Conservation (phyloP, 2,797 vertebrate genomes). For the Poliocrania exsul region DNA sequence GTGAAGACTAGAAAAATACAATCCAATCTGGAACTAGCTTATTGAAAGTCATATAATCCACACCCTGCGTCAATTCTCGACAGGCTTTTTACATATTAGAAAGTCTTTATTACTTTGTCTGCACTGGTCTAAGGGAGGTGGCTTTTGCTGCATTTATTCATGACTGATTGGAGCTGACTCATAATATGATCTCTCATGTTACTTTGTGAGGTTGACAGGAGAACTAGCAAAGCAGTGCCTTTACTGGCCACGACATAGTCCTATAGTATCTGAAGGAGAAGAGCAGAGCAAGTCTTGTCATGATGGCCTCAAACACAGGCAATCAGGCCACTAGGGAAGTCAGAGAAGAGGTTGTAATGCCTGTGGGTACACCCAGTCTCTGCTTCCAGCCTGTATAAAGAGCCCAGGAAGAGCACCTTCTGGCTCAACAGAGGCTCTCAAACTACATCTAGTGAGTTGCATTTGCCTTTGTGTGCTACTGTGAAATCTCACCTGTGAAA, state of each 20-base stretch:
- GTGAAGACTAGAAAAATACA: neutral
- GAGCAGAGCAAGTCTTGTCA: neutral
- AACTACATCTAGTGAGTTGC: neutral
- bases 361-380: neutral
- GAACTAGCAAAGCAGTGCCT: neutral
- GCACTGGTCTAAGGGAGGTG: neutral
- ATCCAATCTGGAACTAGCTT: neutral
- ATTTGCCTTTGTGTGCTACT: neutral
- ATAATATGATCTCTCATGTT: neutral
- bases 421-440: neutral
- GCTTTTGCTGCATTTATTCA: neutral
- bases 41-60: neutral
- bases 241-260: neutral
- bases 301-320: neutral
- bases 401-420: neutral
- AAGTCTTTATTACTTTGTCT: neutral
- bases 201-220: neutral
- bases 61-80: neutral
- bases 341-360: neutral
- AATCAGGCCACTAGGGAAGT: neutral
- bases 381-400: neutral
- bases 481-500: neutral
- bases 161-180: neutral
- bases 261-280: neutral
- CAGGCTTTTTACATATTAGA: rapidly evolving